Evolutionary conservation across 2,113 vertebrate species (phyloP).

Genomic region (Ptychochromis oligacanthus): DNA sequence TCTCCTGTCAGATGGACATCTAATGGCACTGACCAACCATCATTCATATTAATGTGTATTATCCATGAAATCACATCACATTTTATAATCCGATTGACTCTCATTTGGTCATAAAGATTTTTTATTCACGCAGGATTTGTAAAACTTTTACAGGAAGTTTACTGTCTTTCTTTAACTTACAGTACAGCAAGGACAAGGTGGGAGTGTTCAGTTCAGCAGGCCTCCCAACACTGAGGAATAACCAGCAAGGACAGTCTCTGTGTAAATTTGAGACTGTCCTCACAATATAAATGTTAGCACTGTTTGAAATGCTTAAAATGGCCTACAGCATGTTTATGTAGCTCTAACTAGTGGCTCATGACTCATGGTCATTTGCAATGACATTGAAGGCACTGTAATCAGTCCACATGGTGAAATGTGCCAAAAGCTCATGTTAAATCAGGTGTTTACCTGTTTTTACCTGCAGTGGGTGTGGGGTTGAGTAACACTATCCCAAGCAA

Average conservation of each 20-base stretch:
- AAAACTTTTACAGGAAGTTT: constrained; percentile 22
- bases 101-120: constrained; percentile 12
- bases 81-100: constrained; percentile 35
- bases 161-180: not conserved
- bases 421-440: not conserved
- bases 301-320: not conserved
- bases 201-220: not conserved
- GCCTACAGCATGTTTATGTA: not conserved
- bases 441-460: not conserved
- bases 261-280: not conserved
- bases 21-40: constrained; percentile 60
- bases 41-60: constrained; percentile 58
- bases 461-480: not conserved
- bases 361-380: not conserved
- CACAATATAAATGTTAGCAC: not conserved
- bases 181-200: not conserved
- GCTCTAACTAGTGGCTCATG: not conserved
- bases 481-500: not conserved
- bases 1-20: constrained; percentile 60
- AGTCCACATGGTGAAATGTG: not conserved
- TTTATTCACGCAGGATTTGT: not conserved
- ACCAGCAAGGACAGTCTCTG: not conserved
- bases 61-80: constrained; percentile 50
- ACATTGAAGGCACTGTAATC: not conserved
- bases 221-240: not conserved